A percentile compares a stretch with the other conserved stretches of the same genome.
phyloP scores from a whole-genome alignment of 64 coral and sea anemone genomes.

The Astreopora myriophthalma region DNA sequence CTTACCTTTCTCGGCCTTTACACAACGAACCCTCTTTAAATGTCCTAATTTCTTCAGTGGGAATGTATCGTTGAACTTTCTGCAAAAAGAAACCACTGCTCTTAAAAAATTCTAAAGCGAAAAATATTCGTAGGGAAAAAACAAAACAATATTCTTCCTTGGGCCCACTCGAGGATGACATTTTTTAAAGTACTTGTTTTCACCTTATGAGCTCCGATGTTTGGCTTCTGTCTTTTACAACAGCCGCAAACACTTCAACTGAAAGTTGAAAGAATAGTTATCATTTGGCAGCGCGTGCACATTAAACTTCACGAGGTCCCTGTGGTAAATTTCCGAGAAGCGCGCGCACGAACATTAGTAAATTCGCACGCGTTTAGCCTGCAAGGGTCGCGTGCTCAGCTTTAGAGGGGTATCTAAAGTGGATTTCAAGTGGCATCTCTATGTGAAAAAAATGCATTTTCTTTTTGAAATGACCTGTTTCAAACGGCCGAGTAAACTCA shows the following conservation, averaged over 20 bases:
- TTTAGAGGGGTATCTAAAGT: background rate
- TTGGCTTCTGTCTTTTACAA: slow-evolving; percentile 64
- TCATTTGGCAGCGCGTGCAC: background rate
- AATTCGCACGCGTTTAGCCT: background rate
- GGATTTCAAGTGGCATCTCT: background rate
- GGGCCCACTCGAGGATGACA: too few species aligned
- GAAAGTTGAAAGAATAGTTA: background rate
- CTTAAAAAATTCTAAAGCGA: background rate
- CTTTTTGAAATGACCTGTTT: slow-evolving; percentile 59
- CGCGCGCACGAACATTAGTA: background rate
- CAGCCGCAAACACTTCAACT: slow-evolving; percentile 75
- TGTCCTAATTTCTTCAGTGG: slow-evolving; percentile 61
- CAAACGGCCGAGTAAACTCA: slow-evolving; percentile 65
- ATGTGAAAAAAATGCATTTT: background rate
- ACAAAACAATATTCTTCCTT: background rate
- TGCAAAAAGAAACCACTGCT: slow-evolving; percentile 39
- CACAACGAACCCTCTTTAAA: slow-evolving; percentile 71
- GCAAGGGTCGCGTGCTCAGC: too few species aligned
- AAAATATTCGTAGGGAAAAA: background rate
- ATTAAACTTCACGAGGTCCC: too few species aligned
- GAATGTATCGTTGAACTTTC: slow-evolving; percentile 60
- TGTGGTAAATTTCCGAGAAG: too few species aligned
- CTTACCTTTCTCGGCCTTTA: slow-evolving; percentile 4
- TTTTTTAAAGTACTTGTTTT: background rate
- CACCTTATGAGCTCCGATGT: slow-evolving; percentile 79